Evolutionary conservation across 2,888 invertebrate species (phyloP), one percentile per base, ranked within the genome.

Genomic region (Rhopalosiphum nymphaeae): DNA sequence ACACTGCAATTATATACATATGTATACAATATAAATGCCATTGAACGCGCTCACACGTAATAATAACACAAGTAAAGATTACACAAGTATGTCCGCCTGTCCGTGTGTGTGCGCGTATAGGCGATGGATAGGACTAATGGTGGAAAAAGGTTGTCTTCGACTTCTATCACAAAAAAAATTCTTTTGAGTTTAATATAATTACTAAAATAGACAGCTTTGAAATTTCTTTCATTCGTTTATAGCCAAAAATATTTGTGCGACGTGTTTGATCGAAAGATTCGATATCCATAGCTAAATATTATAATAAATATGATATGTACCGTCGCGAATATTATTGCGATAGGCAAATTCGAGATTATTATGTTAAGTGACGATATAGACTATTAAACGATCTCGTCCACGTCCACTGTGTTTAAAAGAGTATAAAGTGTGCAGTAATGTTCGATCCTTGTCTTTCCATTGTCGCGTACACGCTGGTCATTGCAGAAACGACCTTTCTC

Each of bases 1-100:
- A 89, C 92, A 67, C 89, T 84, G 85, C 36, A 92, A 67, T 67
- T 87, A 46, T 57, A 91, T n/a, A 57, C 25, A 86, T 46, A 46
- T 42, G n/a, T 16, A 36, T 44, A 46, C n/a, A n/a, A 36, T 57
- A 84, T 56, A 29, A 36, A 84, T 57, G 57, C 46, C 36, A 49
- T 9, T 42, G n/a, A 16, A 61, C 3, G 9, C 13, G 29, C 44
- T 21, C 44, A 46, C 61, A 67, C 36, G 44, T 88, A 86, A 86
- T 86, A 86, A 86, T 46, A 86, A 86, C 86, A 86, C 46, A 13
- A 29, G 44, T 85, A 42, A 85, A 53, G 53, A 53, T 53, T n/a
- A 42, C 44, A 86, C 44, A 46, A 86, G 85, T 44, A 10, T 61
- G 29, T 29, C 10, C 57, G 57, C 29, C 9, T 57, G 61, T 13